Percentiles rank a stretch among this genome's conserved stretches.
Conservation (phyloP, 2,113 vertebrate species). For the Nannospalax galili region DNA sequence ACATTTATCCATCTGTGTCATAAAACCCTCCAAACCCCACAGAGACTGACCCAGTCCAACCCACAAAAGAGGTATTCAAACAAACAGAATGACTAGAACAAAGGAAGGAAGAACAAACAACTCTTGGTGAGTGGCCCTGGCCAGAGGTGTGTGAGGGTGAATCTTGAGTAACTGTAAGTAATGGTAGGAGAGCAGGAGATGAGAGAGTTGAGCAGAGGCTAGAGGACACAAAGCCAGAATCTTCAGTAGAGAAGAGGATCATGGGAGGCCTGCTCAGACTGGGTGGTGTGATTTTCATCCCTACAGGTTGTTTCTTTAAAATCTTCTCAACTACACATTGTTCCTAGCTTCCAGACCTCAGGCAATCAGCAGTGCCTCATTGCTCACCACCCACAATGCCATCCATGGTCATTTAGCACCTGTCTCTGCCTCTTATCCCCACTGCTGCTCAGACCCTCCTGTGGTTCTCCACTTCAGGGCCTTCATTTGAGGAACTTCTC, state of each 20-base stretch:
- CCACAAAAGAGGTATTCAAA: background rate
- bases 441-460: too few relatives aligned
- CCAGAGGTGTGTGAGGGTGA: background rate
- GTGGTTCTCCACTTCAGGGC: background rate
- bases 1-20: too few relatives aligned
- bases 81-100: background rate
- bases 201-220: background rate
- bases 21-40: background rate
- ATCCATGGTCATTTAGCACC: background rate
- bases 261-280: background rate
- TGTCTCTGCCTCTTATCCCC: too few relatives aligned
- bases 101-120: background rate
- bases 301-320: background rate
- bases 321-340: too few relatives aligned
- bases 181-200: too few relatives aligned
- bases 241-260: background rate
- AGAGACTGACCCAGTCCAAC: background rate
- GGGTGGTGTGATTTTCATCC: background rate
- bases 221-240: background rate
- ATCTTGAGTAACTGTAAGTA: background rate
- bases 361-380: background rate
- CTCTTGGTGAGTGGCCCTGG: background rate
- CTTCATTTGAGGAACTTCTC: background rate
- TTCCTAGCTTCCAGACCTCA: background rate
- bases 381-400: background rate